Evolutionary conservation across 2,888 invertebrate species (phyloP), one percentile per base, ranked within the genome.

Genomic region (Cryptus armator): DNA sequence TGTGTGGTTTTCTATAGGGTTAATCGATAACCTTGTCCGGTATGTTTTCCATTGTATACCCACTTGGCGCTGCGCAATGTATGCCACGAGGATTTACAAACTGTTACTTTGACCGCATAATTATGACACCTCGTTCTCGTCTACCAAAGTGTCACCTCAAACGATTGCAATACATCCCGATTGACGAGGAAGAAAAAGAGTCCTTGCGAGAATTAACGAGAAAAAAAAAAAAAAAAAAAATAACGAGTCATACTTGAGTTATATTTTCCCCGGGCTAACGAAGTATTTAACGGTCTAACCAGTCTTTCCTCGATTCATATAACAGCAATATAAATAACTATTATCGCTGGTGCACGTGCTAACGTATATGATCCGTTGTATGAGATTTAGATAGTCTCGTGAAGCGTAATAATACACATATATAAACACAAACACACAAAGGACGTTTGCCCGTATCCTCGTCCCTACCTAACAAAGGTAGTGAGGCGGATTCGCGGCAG

Each of bases 341-440:
- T 29, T 29, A 19, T 37, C 71, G 14, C 19, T 71, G n/a, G 19
- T 56, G 10, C 46, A 29, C 16, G 74, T 46, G 59, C 74, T 4
- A 59, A 62, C 24, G 44, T 59, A 59, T 75, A 64, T 48, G 10
- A 5, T 37, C 46, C n/a, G 9, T 46, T 44, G n/a, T 74, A 19
- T 10, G 64, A 62, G 48, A 66, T 76, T 76, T 51, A 12, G 12
- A 51, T 19, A 66, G 64, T 64, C 75, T 53, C 66, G 51, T 76
- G 51, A 66, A 37, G 64, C 16, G 37, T 12, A 76, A 51, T 76
- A 9, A 37, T 37, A 1, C 6, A 5, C 37, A 37, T 0, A 19
- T 19, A 10, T 16, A 2, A 7, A 24, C 53, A 24, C 56, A 19
- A 1, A 56, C 43, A 19, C 0, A 43, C 19, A 37, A 3, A 62